phyloP scores from a whole-genome alignment of 2,113 vertebrate genomes.

The Delphinapterus leucas region DNA sequence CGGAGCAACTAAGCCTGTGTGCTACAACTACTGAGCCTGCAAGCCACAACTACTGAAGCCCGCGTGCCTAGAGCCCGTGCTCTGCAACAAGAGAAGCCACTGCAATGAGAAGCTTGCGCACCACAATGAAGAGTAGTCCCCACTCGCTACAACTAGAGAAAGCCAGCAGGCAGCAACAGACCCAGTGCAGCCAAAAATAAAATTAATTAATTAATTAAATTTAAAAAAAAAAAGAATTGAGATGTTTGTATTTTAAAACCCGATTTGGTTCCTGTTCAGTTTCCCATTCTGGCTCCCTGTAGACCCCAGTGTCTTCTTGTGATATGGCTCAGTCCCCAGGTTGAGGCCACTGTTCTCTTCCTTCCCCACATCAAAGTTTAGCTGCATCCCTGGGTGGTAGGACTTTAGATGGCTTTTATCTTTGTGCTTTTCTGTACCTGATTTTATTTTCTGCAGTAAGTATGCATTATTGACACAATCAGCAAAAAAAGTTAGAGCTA shows the following conservation, averaged over 20 bases:
- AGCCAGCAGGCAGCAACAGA: too few relatives aligned
- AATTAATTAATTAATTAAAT: too few relatives aligned
- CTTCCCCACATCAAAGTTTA: not conserved
- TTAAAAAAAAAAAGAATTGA: not conserved
- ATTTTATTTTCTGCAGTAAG: not conserved
- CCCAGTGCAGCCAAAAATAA: too few relatives aligned
- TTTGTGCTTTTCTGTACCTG: not conserved
- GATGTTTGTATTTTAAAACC: not conserved
- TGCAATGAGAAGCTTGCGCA: too few relatives aligned
- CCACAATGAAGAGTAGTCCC: too few relatives aligned
- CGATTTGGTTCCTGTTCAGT: not conserved
- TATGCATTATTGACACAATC: not conserved
- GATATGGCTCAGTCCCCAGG: not conserved
- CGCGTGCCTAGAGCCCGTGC: too few relatives aligned
- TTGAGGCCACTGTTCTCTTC: not conserved
- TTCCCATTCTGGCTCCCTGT: not conserved
- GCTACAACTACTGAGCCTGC: too few relatives aligned
- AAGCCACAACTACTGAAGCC: too few relatives aligned
- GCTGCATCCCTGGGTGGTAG: not conserved
- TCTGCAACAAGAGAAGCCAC: too few relatives aligned
- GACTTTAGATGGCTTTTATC: not conserved
- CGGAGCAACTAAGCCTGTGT: too few relatives aligned
- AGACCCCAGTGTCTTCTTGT: not conserved
- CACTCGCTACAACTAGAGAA: too few relatives aligned
- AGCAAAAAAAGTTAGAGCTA: not conserved